Base-by-base conservation (phyloP, 2,888 invertebrate species). In the Flexamia atlantica region DNA sequence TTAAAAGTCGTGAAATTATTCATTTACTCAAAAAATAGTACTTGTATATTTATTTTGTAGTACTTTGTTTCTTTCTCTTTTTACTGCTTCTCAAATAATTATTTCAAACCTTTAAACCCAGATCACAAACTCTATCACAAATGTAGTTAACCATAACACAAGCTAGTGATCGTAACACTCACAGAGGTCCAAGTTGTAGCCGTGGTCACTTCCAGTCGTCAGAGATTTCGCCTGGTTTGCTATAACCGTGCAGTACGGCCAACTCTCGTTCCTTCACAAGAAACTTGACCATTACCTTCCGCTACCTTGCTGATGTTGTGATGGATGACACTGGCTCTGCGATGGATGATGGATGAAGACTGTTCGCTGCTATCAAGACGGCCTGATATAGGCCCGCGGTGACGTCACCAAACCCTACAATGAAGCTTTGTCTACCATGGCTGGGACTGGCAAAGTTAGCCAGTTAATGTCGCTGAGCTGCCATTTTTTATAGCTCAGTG, bases 221-320 rank as follows among this genome's bases (percentile, higher is more conserved):
- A 5, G 25, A 2, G 20, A 12, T 17, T 64, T 28, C 30, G 2
- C 0, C 64, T 64, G 28, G 25, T 30, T 64, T 64, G 64, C 64
- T 64, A 30, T 64, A 64, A 30, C 64, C 14, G 64, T 64, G 64
- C 10, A 64, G 64, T 4, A 64, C 64, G 64, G 64, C 25, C 64
- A 64, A 30, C 30, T 64, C 28, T 10, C 14, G 5, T 4, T 64
- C 64, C 64, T 25, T 28, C 28, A 64, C 2, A 2, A 64, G 25
- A 64, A 64, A 64, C 64, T 64, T 64, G 64, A 64, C 28, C 64
- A 64, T 64, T 14, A 64, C 64, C 64, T 64, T 57, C 57, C 57
- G 14, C 28, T 28, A 12, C 57, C 57, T 25, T 1, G 46, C 46
- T 46, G 46, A 9, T 4, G 46, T 12, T 57, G 57, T 14, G 4